phyloP scores from a whole-genome alignment of 2,113 vertebrate species.

The Calidris pugnax region DNA sequence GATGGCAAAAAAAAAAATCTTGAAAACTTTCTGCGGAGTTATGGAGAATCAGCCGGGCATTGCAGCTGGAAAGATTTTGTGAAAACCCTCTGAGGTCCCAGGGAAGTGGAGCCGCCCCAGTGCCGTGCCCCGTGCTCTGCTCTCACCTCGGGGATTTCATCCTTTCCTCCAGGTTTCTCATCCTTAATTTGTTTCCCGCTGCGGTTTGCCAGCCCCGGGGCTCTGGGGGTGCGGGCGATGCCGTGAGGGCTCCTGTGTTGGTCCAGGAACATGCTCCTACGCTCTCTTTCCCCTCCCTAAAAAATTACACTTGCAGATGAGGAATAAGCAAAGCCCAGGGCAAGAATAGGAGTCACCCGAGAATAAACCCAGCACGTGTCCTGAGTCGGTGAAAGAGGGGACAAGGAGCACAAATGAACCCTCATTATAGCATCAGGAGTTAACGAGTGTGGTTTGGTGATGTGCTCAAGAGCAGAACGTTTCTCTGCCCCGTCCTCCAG shows the following conservation, averaged over 20 bases:
- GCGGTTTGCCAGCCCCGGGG: rapidly evolving
- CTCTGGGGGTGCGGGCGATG: rapidly evolving
- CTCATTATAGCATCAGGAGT: neutral
- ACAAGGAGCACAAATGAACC: neutral
- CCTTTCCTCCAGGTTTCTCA: neutral
- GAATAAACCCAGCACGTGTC: neutral
- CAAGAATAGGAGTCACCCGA: rapidly evolving
- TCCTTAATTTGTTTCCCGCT: neutral
- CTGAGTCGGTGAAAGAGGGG: neutral
- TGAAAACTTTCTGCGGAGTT: neutral
- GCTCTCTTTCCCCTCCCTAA: neutral
- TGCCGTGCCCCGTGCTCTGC: neutral
- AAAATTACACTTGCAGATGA: neutral
- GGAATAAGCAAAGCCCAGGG: neutral
- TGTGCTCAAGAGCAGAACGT: neutral
- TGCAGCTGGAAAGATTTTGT: neutral
- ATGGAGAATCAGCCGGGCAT: rapidly evolving
- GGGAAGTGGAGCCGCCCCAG: neutral
- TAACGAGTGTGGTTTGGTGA: neutral
- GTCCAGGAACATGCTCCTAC: neutral
- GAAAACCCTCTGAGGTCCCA: neutral
- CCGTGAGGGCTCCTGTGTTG: neutral
- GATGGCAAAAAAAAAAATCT: neutral
- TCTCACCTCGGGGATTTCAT: neutral
- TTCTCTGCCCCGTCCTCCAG: neutral